phyloP scores from a whole-genome alignment of 30 jellyfish, hydroid and myxozoan genomes.

The Pseudorhiza aurosa region DNA sequence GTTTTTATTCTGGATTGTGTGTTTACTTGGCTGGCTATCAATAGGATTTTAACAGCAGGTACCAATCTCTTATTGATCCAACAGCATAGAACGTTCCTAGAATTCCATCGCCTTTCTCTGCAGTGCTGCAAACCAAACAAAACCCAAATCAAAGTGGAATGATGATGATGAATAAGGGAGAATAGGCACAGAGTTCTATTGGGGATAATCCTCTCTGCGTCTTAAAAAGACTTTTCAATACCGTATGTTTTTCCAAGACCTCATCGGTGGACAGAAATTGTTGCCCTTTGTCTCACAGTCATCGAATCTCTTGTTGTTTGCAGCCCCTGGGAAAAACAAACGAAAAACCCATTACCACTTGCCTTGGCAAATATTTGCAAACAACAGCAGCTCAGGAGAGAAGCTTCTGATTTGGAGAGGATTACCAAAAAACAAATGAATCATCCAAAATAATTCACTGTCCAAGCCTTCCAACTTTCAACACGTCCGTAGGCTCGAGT shows the following conservation, averaged over 20 bases:
- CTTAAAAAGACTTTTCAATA: not conserved
- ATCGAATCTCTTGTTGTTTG: not conserved
- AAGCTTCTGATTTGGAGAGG: not conserved
- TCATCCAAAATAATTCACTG: too few relatives aligned
- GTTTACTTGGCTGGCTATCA: too few relatives aligned
- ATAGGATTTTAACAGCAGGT: too few relatives aligned
- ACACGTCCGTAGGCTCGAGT: too few relatives aligned
- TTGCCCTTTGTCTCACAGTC: not conserved
- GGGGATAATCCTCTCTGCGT: not conserved
- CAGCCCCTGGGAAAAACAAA: not conserved
- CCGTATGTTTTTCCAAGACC: not conserved
- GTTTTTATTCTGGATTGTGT: too few relatives aligned
- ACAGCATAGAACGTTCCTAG: too few relatives aligned
- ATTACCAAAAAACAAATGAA: not conserved
- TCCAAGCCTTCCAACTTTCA: too few relatives aligned
- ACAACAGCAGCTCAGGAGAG: not conserved
- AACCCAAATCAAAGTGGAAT: too few relatives aligned
- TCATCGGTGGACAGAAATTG: not conserved
- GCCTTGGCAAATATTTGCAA: not conserved
- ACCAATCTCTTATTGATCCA: too few relatives aligned
- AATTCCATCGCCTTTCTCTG: too few relatives aligned
- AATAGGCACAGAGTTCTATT: not conserved
- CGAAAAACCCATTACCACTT: not conserved
- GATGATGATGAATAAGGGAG: too few relatives aligned
- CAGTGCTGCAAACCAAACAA: too few relatives aligned